phyloP scores from a whole-genome alignment of 2,888 invertebrate species.

The Steromphala cineraria region DNA sequence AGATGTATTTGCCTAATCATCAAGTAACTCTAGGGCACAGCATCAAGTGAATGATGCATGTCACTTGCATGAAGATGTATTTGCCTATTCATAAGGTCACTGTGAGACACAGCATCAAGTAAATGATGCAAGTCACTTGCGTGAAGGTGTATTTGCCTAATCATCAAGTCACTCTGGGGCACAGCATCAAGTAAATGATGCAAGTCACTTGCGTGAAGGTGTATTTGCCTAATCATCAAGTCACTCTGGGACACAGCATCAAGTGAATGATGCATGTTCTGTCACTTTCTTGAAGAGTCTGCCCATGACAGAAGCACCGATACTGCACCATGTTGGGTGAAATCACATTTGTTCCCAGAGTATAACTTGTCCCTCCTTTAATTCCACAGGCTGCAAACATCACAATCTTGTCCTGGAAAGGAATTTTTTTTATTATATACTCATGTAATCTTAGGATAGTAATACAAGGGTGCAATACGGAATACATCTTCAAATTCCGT shows the following conservation, averaged over 20 bases:
- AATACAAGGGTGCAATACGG: too few species aligned
- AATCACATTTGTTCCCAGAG: neutral
- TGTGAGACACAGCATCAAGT: neutral
- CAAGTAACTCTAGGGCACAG: neutral
- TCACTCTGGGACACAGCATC: slow-evolving; percentile 22
- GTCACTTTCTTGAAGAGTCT: neutral
- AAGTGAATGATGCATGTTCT: slow-evolving; percentile 20
- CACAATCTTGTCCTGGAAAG: slow-evolving; percentile 20
- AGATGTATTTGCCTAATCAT: too few species aligned
- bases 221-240: neutral
- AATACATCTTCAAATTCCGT: too few species aligned
- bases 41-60: too few species aligned
- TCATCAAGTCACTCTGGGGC: neutral
- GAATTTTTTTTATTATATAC: neutral
- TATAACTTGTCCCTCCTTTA: neutral
- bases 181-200: neutral
- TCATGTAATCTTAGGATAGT: too few species aligned
- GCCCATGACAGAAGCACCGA: slow-evolving; percentile 21
- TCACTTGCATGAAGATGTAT: too few species aligned
- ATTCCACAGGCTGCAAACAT: slow-evolving; percentile 28
- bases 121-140: too few species aligned
- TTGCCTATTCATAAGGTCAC: too few species aligned
- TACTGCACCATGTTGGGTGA: slow-evolving; percentile 16
- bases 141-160: too few species aligned
- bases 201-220: neutral